Conservation (phyloP, 2,797 vertebrate species). For the Amniataba percoides region DNA sequence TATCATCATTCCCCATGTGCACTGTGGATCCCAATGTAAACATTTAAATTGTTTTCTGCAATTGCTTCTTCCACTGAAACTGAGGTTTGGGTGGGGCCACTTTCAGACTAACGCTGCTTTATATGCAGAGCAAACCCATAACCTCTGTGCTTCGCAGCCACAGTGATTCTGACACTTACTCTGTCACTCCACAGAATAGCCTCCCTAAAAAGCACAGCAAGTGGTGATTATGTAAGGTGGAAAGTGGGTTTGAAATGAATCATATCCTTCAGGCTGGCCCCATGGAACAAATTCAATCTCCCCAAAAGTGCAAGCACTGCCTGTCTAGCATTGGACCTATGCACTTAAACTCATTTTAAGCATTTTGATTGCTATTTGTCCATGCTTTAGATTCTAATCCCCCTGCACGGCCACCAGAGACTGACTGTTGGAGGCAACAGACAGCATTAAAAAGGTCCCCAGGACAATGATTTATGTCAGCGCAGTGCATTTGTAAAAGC, state of each 20-base stretch:
- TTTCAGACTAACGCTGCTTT: conserved; percentile 16
- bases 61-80: not conserved
- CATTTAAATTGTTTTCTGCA: conserved; percentile 3
- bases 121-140: conserved; percentile 54
- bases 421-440: conserved; percentile 25
- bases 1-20: not conserved
- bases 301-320: conserved; percentile 47
- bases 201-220: conserved; percentile 42
- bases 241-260: conserved; percentile 63
- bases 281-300: conserved; percentile 59
- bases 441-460: conserved; percentile 41
- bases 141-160: conserved; percentile 20
- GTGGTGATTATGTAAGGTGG: conserved; percentile 54
- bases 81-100: not conserved
- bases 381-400: conserved; percentile 54
- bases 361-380: conserved; percentile 57
- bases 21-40: not conserved
- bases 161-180: conserved; percentile 43
- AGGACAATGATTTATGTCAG: conserved; percentile 45
- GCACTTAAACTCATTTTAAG: conserved; percentile 53
- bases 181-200: conserved; percentile 43
- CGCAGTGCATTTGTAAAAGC: conserved; percentile 25
- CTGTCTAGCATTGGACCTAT: conserved; percentile 31
- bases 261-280: conserved; percentile 45
- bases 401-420: conserved; percentile 21